Conservation (phyloP, 2,888 invertebrate genomes). For the Cerastis leucographa region DNA sequence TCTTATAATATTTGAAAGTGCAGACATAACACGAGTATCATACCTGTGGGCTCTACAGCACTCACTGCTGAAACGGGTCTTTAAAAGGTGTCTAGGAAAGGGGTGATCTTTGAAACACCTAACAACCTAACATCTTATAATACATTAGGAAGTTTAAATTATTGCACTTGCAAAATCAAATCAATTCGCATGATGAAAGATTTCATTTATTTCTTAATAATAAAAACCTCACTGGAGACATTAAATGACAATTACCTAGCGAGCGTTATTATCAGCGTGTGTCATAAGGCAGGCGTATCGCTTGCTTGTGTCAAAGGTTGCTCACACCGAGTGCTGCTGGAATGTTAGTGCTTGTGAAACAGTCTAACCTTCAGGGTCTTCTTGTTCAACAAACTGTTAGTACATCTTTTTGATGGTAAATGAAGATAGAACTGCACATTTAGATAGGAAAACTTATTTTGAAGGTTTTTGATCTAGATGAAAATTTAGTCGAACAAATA, state of each 20-base stretch:
- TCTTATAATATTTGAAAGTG: not conserved
- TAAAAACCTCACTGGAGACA: constrained; percentile 22
- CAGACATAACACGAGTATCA: not conserved
- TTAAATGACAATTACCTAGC: constrained; percentile 40
- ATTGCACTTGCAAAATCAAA: not conserved
- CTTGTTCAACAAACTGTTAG: not conserved
- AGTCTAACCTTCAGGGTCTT: constrained; percentile 40
- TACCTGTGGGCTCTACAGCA: not conserved
- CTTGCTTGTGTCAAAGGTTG: constrained; percentile 56
- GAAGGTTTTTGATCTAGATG: not conserved
- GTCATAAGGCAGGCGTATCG: constrained; percentile 42
- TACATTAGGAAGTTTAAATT: not conserved
- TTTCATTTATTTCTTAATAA: constrained; percentile 15
- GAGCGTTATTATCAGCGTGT: constrained; percentile 20
- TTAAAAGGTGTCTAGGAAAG: not conserved
- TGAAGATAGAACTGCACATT: not conserved
- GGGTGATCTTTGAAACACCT: not conserved
- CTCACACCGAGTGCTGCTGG: constrained; percentile 17
- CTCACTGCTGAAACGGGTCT: not conserved
- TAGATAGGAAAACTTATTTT: not conserved
- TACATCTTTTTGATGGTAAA: not conserved
- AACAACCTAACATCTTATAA: not conserved
- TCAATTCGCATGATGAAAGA: not conserved
- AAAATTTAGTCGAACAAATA: not conserved
- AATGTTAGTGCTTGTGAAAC: constrained; percentile 56